Evolutionary conservation across 2,113 vertebrate genomes (phyloP).

Genomic region (Vidua macroura): DNA sequence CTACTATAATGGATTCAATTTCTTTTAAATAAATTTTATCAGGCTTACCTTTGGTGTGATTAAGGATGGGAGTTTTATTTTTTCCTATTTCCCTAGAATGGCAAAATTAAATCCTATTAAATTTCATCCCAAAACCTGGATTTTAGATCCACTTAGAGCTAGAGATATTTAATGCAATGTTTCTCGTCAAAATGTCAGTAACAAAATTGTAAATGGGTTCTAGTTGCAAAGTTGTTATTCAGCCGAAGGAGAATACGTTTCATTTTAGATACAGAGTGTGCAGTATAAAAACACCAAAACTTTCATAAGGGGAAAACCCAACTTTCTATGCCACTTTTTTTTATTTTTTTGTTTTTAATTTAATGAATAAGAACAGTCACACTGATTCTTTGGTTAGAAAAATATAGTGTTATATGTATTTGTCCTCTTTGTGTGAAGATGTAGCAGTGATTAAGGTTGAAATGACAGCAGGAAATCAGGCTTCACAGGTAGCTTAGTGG

Average conservation of each 20-base stretch:
- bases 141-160: not conserved
- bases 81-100: not conserved
- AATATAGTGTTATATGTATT: not conserved
- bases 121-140: not conserved
- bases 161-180: not conserved
- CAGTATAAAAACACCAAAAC: not conserved
- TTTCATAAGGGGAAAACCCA: not conserved
- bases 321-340: fast-evolving
- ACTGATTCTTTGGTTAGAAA: not conserved
- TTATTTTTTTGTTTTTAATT: not conserved
- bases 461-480: fast-evolving
- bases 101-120: not conserved
- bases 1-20: not conserved
- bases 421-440: fast-evolving
- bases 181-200: not conserved
- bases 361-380: not conserved
- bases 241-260: not conserved
- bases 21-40: not conserved
- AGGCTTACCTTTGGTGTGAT: not conserved
- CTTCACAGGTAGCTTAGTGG: not conserved
- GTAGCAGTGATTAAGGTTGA: not conserved
- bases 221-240: not conserved
- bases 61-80: not conserved
- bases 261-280: not conserved
- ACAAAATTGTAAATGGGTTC: not conserved